Conservation (phyloP, 1,140 invertebrate species). For the Drosophila burlai region DNA sequence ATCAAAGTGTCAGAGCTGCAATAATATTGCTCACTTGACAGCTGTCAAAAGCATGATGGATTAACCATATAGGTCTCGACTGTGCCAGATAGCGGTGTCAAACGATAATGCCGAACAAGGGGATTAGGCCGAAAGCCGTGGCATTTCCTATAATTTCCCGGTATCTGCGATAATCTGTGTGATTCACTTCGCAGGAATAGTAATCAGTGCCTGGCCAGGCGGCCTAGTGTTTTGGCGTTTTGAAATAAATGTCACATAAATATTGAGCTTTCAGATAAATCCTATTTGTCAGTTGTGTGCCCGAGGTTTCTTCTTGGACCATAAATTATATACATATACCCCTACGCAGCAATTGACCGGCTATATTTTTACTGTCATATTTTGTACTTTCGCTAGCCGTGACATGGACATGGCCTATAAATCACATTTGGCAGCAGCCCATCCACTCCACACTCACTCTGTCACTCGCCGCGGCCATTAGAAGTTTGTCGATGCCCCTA, state of each 20-base stretch:
- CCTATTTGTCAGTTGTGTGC: slow-evolving; percentile 36
- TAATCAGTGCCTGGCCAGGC: slow-evolving; percentile 10
- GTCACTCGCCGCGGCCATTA: slow-evolving; percentile 33
- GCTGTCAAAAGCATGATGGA: slow-evolving; percentile 39
- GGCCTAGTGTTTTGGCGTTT: slow-evolving; percentile 6
- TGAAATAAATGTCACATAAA: slow-evolving; percentile 33
- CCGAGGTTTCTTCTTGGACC: slow-evolving; percentile 24
- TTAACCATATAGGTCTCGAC: slow-evolving; percentile 34
- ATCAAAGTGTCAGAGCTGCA: slow-evolving; percentile 32
- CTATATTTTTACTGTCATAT: slow-evolving; percentile 68
- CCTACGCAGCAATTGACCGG: slow-evolving; percentile 23
- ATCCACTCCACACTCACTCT: slow-evolving; percentile 58
- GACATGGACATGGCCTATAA: slow-evolving; percentile 69
- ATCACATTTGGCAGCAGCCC: slow-evolving; percentile 80
- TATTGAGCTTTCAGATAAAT: slow-evolving; percentile 36
- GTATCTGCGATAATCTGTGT: slow-evolving; percentile 37
- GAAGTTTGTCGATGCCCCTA: slow-evolving; percentile 33
- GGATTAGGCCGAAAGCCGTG: slow-evolving; percentile 24
- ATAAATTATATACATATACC: slow-evolving; percentile 31
- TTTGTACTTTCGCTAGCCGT: slow-evolving; percentile 60
- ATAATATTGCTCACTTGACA: slow-evolving; percentile 32
- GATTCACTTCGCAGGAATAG: slow-evolving; percentile 15
- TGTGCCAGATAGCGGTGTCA: slow-evolving; percentile 22
- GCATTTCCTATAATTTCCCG: slow-evolving; percentile 36
- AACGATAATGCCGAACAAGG: slow-evolving; percentile 25